Conservation (phyloP, 2,113 vertebrate species). For the Ictalurus furcatus region DNA sequence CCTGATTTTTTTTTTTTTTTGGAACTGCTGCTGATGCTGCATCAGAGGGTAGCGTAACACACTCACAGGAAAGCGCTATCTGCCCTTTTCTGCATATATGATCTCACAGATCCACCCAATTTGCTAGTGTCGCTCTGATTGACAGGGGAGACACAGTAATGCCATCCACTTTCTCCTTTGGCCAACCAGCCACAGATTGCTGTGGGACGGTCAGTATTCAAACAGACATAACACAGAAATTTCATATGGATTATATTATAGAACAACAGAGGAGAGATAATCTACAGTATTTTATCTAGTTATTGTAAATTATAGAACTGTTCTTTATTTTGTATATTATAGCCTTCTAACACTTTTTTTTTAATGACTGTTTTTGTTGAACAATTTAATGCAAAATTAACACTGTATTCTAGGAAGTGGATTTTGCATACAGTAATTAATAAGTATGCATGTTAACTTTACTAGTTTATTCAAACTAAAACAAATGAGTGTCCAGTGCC, state of each 20-base stretch:
- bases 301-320: not conserved
- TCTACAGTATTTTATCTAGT: not conserved
- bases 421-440: not conserved
- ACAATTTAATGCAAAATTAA: not conserved
- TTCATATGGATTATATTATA: not conserved
- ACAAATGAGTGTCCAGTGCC: not conserved
- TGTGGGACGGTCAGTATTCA: not conserved
- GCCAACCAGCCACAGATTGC: not conserved
- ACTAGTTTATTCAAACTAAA: not conserved
- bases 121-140: not conserved
- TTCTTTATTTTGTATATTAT: not conserved
- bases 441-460: not conserved
- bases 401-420: not conserved
- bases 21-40: not conserved
- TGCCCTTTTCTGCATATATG: not conserved
- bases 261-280: not conserved
- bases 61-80: not conserved
- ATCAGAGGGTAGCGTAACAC: not conserved
- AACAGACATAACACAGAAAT: no score
- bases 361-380: not conserved
- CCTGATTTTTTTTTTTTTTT: not conserved
- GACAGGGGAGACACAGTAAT: not conserved
- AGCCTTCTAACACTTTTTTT: not conserved
- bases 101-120: not conserved
- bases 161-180: not conserved